Evolutionary conservation across 2,113 vertebrate species (phyloP).

Genomic region (Rhabdomys dilectus): DNA sequence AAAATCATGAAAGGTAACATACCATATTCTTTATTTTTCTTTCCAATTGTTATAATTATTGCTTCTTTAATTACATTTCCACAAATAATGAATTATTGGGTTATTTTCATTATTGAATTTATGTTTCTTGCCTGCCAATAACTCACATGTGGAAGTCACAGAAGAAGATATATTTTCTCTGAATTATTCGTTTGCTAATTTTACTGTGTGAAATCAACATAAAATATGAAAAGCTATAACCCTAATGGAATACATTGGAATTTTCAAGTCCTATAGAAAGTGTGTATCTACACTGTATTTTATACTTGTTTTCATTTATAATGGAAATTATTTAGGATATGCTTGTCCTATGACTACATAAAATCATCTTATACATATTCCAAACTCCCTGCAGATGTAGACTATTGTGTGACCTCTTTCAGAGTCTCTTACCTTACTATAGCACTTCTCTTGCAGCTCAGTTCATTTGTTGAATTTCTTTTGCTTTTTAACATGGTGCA

Average conservation of each 20-base stretch:
- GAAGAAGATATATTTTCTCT: conserved; percentile 12
- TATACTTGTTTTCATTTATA: conserved; percentile 41
- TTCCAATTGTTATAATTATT: neutral
- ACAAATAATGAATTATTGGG: neutral
- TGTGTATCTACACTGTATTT: neutral
- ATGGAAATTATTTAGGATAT: conserved; percentile 11
- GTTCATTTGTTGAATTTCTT: neutral
- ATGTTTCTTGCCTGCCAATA: neutral
- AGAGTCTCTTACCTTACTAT: neutral
- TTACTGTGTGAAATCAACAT: conserved; percentile 18
- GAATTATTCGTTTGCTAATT: neutral
- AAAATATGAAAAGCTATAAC: conserved; percentile 13
- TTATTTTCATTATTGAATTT: neutral
- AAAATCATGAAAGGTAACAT: no score
- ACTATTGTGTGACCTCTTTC: neutral
- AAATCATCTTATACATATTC: conserved; percentile 51
- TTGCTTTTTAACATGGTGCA: neutral
- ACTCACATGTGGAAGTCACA: neutral
- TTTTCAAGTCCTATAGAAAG: conserved; percentile 24
- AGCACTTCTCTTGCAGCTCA: neutral
- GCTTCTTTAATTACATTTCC: neutral
- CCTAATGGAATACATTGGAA: neutral
- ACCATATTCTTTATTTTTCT: no score
- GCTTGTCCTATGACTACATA: neutral
- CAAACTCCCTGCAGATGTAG: conserved; percentile 17